Conservation (phyloP, 2,888 invertebrate species). For the Cataglyphis livida region DNA sequence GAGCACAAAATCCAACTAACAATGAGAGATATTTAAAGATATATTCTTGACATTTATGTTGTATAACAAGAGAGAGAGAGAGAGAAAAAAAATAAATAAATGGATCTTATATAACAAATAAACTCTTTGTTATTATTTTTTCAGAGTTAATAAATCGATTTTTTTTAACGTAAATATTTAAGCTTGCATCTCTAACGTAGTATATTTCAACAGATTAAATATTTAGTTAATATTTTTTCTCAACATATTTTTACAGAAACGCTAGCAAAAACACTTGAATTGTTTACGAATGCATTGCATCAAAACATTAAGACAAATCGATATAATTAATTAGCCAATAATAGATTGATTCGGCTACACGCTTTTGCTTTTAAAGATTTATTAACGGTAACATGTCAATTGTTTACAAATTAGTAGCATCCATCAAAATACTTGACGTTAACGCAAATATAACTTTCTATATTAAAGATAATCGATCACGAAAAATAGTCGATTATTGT, state of each 20-base stretch:
- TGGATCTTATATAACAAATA: neutral
- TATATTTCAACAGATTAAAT: neutral
- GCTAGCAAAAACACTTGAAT: neutral
- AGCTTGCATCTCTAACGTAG: neutral
- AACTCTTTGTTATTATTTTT: neutral
- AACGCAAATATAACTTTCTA: constrained; percentile 15
- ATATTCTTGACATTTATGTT: neutral
- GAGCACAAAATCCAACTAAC: neutral
- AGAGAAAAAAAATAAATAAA: neutral
- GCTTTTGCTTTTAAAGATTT: constrained; percentile 12
- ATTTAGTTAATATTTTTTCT: neutral
- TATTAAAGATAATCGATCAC: constrained; percentile 22
- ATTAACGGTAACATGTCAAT: neutral
- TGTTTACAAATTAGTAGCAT: constrained; percentile 13
- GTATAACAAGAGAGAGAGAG: neutral
- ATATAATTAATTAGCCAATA: constrained; percentile 20
- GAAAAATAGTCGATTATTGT: constrained; percentile 6
- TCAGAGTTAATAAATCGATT: neutral
- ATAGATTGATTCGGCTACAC: neutral
- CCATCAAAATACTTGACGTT: constrained; percentile 25
- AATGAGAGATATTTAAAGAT: neutral
- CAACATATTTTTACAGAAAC: neutral
- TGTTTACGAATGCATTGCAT: constrained; percentile 11
- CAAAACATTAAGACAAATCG: neutral
- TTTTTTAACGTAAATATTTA: neutral